Evolutionary conservation across 2,888 invertebrate species (phyloP).

Genomic region (Mycalesis mineus): DNA sequence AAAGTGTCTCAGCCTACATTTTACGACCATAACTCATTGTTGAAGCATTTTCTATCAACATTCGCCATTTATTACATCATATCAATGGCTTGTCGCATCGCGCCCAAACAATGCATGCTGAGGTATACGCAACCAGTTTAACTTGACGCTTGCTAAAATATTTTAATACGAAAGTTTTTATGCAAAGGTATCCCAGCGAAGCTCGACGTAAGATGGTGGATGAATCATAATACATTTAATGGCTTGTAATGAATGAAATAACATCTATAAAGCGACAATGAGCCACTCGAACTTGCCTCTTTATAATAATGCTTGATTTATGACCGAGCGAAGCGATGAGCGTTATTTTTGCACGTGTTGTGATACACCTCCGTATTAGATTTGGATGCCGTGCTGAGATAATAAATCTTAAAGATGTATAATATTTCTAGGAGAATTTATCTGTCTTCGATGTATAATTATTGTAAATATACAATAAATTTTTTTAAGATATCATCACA

Average conservation of each 20-base stretch:
- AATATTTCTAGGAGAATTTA: no score
- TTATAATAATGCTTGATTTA: constrained; percentile 75
- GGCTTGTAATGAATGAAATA: constrained; percentile 77
- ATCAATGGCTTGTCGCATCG: constrained; percentile 73
- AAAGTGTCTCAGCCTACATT: constrained; percentile 8
- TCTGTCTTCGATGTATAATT: no score
- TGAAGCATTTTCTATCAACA: constrained; percentile 54
- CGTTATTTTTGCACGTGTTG: constrained; percentile 71
- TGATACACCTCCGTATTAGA: constrained; percentile 48
- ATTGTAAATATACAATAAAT: no score
- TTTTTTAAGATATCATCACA: no score
- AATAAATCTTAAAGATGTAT: constrained; percentile 36
- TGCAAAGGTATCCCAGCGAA: constrained; percentile 22
- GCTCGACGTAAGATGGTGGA: constrained; percentile 48
- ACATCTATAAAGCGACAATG: constrained; percentile 77
- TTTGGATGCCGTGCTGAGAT: constrained; percentile 33
- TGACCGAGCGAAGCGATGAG: constrained; percentile 59
- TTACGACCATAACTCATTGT: constrained; percentile 33
- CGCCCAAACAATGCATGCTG: constrained; percentile 71
- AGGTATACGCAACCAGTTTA: constrained; percentile 58
- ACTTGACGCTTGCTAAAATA: constrained; percentile 35
- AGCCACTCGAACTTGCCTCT: constrained; percentile 72
- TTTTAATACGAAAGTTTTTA: constrained; percentile 7
- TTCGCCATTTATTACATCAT: constrained; percentile 69
- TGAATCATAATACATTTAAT: constrained; percentile 74